Evolutionary conservation across 2,888 invertebrate species (phyloP), one percentile per base, ranked within the genome.

Genomic region (Lochmaea crataegi): DNA sequence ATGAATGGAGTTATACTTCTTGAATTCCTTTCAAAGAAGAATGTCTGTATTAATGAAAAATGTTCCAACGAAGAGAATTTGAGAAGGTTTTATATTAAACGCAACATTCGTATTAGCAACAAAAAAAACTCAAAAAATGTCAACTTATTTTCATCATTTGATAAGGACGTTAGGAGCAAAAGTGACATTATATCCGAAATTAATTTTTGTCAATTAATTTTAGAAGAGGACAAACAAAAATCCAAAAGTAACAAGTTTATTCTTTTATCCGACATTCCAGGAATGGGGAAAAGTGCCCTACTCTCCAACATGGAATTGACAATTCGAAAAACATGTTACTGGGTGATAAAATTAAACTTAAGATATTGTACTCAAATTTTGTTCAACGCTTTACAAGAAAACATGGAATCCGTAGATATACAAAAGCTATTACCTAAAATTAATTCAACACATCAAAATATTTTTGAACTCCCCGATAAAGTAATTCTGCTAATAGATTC

Each of bases 251-350:
- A n/a, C 9, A 61, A 66, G 51, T 61, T 66, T 22, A 71, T 71
- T 18, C 32, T 66, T 16, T 48, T 71, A 18, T 51, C 57, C n/a
- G 71, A 71, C 53, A 38, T 32, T 53, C 51, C 71, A 1, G 71
- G 71, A 12, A 71, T 71, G 65, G 71, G 71, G 18, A 71, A 71
- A 63, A 65, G 58, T 3, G 60, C 61, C 12, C 18, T 71, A n/a
- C 57, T 72, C 5, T 57, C 58, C 11, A 53, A 26, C 26, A 45
- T 72, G 10, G 42, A 45, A 1, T 26, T 18, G n/a, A 26, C 57
- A n/a, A n/a, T 68, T 38, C 61, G 53, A 12, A 56, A 56, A 64
- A n/a, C 48, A 9, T 7, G 58, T 10, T 38, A 60, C 16, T 71
- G 58, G 45, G 45, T 71, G 14, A n/a, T 71, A 9, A 71, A 51